phyloP scores from a whole-genome alignment of 2,888 invertebrate genomes.

The Archips crataeganus region DNA sequence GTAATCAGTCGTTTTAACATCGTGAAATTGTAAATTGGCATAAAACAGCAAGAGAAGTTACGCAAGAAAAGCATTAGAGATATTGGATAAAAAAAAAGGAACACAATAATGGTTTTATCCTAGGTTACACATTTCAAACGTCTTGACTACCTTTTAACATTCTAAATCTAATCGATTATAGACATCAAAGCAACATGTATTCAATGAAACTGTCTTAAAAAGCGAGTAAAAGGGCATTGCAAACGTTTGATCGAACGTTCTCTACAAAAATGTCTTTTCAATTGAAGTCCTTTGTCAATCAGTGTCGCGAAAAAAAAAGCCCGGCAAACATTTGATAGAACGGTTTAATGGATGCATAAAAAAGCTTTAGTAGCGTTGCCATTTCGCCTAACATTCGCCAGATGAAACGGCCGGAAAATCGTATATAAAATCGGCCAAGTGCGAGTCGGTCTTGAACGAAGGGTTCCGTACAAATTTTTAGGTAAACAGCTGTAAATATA shows the following conservation, averaged over 20 bases:
- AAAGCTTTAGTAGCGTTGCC: not conserved
- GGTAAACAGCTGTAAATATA: too few species aligned
- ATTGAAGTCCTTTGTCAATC: slow-evolving; percentile 2
- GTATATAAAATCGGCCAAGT: not conserved
- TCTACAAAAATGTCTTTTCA: not conserved
- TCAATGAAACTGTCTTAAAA: slow-evolving; percentile 1
- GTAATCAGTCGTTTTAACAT: too few species aligned
- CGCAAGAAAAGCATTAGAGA: too few species aligned
- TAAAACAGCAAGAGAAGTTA: too few species aligned
- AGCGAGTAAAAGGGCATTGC: not conserved
- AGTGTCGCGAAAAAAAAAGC: not conserved
- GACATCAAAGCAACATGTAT: not conserved
- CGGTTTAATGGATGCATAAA: not conserved
- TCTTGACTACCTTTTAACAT: not conserved
- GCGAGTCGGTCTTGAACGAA: too few species aligned
- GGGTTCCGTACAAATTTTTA: too few species aligned
- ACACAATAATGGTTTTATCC: too few species aligned
- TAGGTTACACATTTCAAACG: not conserved
- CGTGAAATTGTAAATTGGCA: too few species aligned
- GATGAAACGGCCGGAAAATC: slow-evolving; percentile 1
- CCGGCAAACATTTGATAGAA: not conserved
- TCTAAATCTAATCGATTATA: not conserved
- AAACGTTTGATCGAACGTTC: not conserved
- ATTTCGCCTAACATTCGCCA: not conserved
- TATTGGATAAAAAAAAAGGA: too few species aligned